Evolutionary conservation across 2,797 vertebrate species (phyloP).

Genomic region (Chloroceryle inda): DNA sequence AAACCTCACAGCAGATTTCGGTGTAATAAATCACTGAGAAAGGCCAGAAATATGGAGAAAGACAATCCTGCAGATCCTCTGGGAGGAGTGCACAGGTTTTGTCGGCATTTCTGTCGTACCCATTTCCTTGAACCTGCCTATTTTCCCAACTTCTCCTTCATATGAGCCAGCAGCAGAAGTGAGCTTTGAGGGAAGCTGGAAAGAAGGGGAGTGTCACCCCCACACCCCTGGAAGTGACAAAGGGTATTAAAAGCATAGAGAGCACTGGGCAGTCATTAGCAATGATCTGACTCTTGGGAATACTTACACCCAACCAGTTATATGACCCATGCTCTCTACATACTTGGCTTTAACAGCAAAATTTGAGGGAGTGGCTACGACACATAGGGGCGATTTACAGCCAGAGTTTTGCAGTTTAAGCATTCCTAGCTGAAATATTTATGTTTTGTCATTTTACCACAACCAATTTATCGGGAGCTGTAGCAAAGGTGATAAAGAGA

Average conservation of each 20-base stretch:
- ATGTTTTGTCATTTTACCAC: neutral
- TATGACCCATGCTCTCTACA: neutral
- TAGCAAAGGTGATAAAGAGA: neutral
- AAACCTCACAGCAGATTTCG: neutral
- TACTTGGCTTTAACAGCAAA: neutral
- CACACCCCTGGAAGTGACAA: neutral
- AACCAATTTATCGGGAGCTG: neutral
- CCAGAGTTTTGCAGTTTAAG: neutral
- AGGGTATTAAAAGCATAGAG: neutral
- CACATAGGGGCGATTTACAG: neutral
- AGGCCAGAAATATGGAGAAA: neutral
- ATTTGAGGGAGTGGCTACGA: neutral
- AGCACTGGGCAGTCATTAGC: neutral
- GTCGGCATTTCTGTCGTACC: neutral
- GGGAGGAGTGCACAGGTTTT: neutral
- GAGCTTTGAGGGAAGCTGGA: neutral
- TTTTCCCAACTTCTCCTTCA: neutral
- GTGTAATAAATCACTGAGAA: neutral
- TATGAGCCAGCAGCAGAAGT: neutral
- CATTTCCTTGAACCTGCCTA: neutral
- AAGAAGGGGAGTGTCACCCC: neutral
- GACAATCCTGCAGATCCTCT: neutral
- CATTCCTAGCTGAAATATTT: slow-evolving; percentile 10
- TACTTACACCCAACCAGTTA: neutral
- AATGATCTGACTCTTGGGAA: neutral